These are phyloP conservation scores for Polydrusus tereticollis DNA, from an alignment of 2,888 invertebrate genomes.

Conservation along the genomic window DNA sequence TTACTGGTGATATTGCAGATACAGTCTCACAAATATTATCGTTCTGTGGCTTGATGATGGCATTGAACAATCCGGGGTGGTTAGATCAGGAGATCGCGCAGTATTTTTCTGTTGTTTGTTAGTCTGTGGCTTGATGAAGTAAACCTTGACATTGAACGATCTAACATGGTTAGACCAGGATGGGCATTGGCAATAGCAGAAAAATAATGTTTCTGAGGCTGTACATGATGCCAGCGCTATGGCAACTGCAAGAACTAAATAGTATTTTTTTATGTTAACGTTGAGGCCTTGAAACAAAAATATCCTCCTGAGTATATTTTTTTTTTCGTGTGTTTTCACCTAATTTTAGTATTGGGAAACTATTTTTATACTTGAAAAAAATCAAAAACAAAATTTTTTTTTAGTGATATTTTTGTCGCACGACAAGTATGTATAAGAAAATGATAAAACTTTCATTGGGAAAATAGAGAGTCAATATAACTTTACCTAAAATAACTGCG, in stretches of 20 bases:
- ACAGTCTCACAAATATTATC: neutral
- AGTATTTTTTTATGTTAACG: neutral
- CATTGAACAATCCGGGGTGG: too few species aligned
- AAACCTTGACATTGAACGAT: too few species aligned
- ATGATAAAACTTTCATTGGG: neutral
- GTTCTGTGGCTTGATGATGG: too few species aligned
- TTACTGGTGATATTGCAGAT: neutral
- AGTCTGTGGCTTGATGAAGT: too few species aligned
- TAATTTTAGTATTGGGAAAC: slow-evolving; percentile 32
- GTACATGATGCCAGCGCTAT: too few species aligned
- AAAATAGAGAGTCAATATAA: slow-evolving; percentile 1
- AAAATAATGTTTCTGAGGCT: too few species aligned
- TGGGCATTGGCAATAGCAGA: too few species aligned
- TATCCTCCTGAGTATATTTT: slow-evolving; percentile 17
- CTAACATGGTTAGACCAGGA: too few species aligned
- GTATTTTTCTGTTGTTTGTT: too few species aligned
- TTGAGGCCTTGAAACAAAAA: neutral
- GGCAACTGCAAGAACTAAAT: too few species aligned
- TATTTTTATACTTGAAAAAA: slow-evolving; percentile 35
- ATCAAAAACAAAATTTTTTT: slow-evolving; percentile 4
- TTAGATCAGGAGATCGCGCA: too few species aligned
- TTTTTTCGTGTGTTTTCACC: slow-evolving; percentile 15
- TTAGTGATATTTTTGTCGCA: neutral
- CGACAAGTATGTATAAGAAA: neutral
- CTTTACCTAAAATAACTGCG: neutral